Evolutionary conservation across 2,797 vertebrate genomes (phyloP).

Genomic region (Esox lucius): DNA sequence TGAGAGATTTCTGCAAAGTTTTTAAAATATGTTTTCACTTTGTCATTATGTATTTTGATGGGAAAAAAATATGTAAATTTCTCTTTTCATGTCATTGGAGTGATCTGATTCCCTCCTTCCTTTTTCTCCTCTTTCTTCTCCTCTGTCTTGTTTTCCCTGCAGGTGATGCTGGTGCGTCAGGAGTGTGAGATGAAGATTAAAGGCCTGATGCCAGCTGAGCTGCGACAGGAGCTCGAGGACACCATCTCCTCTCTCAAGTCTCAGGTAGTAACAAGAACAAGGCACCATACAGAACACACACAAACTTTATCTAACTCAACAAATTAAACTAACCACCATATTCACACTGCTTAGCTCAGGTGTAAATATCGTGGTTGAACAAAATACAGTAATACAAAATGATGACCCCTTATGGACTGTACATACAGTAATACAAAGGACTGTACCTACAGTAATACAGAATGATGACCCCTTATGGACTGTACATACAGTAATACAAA

Average conservation of each 20-base stretch:
- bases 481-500: no score
- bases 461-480: no score
- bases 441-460: no score
- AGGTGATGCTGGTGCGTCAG: slow-evolving; percentile 85
- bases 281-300: background rate
- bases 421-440: background rate
- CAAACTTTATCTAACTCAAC: background rate
- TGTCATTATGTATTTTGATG: no score
- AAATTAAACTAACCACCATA: background rate
- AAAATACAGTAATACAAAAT: background rate
- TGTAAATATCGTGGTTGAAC: background rate
- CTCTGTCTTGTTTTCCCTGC: slow-evolving; percentile 33
- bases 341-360: background rate
- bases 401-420: background rate
- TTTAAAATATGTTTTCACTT: no score
- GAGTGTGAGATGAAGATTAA: slow-evolving; percentile 88
- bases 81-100: no score
- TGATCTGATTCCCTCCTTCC: no score
- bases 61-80: background rate
- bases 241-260: slow-evolving; percentile 91
- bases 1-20: no score
- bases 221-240: slow-evolving; percentile 89
- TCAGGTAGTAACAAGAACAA: slow-evolving; percentile 78
- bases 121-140: background rate
- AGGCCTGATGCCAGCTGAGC: slow-evolving; percentile 87